phyloP scores from a whole-genome alignment of 2,888 invertebrate genomes.

The Meiosimyza decipiens region DNA sequence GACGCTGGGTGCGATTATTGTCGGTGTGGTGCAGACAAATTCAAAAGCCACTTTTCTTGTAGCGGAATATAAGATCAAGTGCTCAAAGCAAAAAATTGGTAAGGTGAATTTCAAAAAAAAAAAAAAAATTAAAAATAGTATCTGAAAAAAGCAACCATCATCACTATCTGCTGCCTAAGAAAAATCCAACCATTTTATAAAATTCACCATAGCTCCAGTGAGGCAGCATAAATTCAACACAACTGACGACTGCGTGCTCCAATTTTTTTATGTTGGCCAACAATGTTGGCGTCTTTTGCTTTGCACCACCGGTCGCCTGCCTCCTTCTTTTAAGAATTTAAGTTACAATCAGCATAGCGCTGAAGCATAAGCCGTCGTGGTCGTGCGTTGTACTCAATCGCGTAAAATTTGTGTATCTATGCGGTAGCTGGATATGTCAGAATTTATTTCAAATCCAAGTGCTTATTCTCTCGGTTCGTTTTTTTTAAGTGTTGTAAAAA shows the following conservation, averaged over 20 bases:
- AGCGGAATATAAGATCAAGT: neutral
- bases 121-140: neutral
- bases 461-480: too few species aligned
- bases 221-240: too few species aligned
- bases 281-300: neutral
- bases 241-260: neutral
- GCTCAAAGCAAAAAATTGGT: neutral
- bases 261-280: conserved; percentile 13
- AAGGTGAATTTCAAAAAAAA: neutral
- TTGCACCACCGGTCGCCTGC: neutral
- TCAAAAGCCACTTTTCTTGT: neutral
- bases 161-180: neutral
- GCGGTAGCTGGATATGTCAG: neutral
- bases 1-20: neutral
- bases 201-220: neutral
- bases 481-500: too few species aligned
- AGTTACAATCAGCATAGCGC: neutral
- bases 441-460: too few species aligned
- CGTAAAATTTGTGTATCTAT: conserved; percentile 13
- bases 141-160: neutral
- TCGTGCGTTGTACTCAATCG: neutral
- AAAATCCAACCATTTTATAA: neutral
- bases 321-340: conserved; percentile 7
- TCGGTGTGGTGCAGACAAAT: neutral
- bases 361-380: neutral